Base-by-base conservation (phyloP, 2,797 vertebrate genomes). In the Petrocephalus schoutedeni region DNA sequence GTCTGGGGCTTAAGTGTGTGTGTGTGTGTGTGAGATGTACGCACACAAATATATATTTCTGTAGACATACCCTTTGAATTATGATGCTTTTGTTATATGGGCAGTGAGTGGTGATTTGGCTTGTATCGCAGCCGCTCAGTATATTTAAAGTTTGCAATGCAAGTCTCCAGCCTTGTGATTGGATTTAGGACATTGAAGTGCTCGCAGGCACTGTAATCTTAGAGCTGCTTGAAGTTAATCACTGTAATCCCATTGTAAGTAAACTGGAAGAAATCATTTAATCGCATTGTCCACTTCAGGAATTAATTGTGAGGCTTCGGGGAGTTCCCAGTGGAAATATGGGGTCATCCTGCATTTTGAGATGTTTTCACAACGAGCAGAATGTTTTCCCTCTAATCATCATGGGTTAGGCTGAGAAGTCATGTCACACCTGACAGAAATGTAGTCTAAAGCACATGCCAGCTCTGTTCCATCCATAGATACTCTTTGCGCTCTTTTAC, bases 131-230 rank as follows among this genome's bases (percentile, higher is more conserved):
- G 56, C 28, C 58, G 19, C 14, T 0, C 2, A 19, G 19, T 36
- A 6, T 57, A 58, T 85, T 36, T 32, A 32, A 12, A 57, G 23
- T 36, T 59, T 57, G 5, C 53, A 23, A 49, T 49, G 80, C 45
- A 28, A 51, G 80, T 84, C 45, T 84, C 80, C 80, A 51, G 84
- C 28, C 84, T 86, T 58, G 84, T 86, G 84, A 86, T 41, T 57
- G 84, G 84, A 59, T 41, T 58, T 58, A 14, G 23, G 32, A 36
- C 53, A 1, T 36, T 58, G 45, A 21, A 57, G 2, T 41, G 23
- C 56, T 41, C 2, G 4, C 12, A 41, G 28, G 51, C 51, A 41
- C 28, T 41, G 56, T 59, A 86, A 86, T 86, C 51, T 36, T 58
- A 58, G 23, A 2, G 12, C 14, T 58, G 56, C 14, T 57, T 57